These are phyloP conservation scores for Esox lucius DNA, from an alignment of 2,797 vertebrate species.

Conservation along the genomic window DNA sequence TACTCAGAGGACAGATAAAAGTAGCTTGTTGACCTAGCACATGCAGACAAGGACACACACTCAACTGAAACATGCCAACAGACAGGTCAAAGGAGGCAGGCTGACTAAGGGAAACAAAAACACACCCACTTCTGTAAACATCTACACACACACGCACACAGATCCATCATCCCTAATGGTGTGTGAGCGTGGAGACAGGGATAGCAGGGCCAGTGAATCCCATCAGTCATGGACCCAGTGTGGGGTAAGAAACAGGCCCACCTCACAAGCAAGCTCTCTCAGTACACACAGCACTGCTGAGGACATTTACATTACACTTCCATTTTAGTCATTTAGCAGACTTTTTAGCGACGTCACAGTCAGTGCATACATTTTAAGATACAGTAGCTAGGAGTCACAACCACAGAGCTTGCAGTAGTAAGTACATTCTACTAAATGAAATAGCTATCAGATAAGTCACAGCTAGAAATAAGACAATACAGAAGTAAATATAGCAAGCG, in stretches of 20 bases:
- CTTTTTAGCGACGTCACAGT: no score
- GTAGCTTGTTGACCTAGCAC: constrained; percentile 35
- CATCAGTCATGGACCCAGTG: constrained; percentile 65
- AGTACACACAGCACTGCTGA: constrained; percentile 43
- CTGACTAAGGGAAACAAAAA: background rate
- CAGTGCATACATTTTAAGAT: no score
- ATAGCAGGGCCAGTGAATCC: constrained; percentile 48
- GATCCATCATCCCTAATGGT: constrained; percentile 57
- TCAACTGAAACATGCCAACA: background rate
- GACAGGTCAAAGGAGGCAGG: background rate
- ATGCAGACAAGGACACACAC: constrained; percentile 8
- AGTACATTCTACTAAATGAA: no score
- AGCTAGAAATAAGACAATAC: no score
- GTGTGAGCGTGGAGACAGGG: constrained; percentile 46
- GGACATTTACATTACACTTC: constrained; percentile 30
- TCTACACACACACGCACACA: constrained; percentile 28
- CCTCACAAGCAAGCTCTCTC: constrained; percentile 30
- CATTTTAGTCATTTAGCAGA: no score
- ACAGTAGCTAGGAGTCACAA: no score
- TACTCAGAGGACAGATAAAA: background rate
- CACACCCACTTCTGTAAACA: constrained; percentile 8
- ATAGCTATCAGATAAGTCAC: no score
- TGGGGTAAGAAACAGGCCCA: constrained; percentile 56
- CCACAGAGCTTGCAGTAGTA: no score
- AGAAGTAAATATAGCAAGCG: no score